phyloP scores from a whole-genome alignment of 2,113 vertebrate genomes.

The Baryphthengus martii region DNA sequence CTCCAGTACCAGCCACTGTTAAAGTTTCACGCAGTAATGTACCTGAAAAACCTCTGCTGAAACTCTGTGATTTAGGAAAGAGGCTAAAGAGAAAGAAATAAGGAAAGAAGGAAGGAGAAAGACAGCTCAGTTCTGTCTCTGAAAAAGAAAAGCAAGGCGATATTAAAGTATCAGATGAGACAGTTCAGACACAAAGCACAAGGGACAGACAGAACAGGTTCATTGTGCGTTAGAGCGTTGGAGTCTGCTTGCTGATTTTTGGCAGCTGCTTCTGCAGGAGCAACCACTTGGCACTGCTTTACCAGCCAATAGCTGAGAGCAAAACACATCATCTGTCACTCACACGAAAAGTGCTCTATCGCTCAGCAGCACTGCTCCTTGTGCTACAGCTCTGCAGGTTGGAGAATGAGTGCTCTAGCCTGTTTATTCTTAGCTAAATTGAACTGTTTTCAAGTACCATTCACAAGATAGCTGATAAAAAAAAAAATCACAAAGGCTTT shows the following conservation, averaged over 20 bases:
- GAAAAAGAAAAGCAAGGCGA: neutral
- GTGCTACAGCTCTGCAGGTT: neutral
- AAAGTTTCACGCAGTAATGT: neutral
- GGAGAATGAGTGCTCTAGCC: neutral
- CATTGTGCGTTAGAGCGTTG: neutral
- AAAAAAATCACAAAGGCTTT: neutral
- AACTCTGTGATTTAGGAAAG: neutral
- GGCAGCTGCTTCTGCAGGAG: neutral
- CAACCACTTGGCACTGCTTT: neutral
- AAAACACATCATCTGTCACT: neutral
- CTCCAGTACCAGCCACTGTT: neutral
- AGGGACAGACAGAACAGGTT: neutral
- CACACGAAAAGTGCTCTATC: rapidly evolving
- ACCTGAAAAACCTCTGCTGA: neutral
- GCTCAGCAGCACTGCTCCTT: neutral
- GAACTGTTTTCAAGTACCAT: neutral
- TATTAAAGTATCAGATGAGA: neutral
- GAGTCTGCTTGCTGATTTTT: neutral
- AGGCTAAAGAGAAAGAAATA: neutral
- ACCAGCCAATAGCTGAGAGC: neutral
- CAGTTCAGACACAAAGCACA: neutral
- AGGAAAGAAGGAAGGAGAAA: neutral
- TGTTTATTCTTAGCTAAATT: neutral
- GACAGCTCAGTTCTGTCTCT: neutral
- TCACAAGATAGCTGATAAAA: neutral